Percentiles rank a stretch among this genome's conserved stretches.
Conservation (phyloP, 2,113 vertebrate genomes). For the Mormyrus lacerda region DNA sequence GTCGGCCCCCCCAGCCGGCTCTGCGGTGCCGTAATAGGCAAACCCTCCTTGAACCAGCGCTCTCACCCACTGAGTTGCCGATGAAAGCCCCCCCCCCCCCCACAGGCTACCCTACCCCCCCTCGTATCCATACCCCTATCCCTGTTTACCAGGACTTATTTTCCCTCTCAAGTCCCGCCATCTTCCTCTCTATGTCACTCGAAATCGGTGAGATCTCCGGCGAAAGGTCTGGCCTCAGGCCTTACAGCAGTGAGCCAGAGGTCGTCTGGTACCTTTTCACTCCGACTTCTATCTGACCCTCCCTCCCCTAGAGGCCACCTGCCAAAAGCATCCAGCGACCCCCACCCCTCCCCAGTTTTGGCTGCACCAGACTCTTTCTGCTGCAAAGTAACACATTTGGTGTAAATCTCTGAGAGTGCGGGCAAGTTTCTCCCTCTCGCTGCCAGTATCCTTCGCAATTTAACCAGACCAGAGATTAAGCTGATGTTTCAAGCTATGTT, state of each 20-base stretch:
- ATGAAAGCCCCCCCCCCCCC: slow-evolving; percentile 42
- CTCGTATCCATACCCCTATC: background rate
- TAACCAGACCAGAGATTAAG: slow-evolving; percentile 46
- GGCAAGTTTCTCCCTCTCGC: slow-evolving; percentile 48
- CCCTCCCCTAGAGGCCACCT: slow-evolving; percentile 4
- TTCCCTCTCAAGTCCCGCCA: background rate
- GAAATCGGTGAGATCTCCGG: background rate
- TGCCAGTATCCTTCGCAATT: slow-evolving; percentile 51
- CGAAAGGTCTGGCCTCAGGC: background rate
- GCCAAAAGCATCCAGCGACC: slow-evolving; percentile 24
- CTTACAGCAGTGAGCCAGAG: background rate
- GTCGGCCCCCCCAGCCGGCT: slow-evolving; percentile 78
- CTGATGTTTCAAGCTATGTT: slow-evolving; percentile 37
- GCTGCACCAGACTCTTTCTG: slow-evolving; percentile 43
- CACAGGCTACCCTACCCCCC: slow-evolving; percentile 39
- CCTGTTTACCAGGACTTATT: background rate
- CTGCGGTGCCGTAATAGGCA: slow-evolving; percentile 64
- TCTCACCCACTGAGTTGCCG: slow-evolving; percentile 58
- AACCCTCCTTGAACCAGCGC: slow-evolving; percentile 59
- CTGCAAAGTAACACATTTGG: slow-evolving; percentile 66
- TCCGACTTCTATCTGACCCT: background rate
- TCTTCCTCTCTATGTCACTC: background rate
- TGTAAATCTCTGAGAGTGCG: slow-evolving; percentile 58
- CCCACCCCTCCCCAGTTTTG: slow-evolving; percentile 45
- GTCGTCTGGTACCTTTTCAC: background rate